phyloP scores from a whole-genome alignment of 2,797 vertebrate species.

The Choloepus didactylus region DNA sequence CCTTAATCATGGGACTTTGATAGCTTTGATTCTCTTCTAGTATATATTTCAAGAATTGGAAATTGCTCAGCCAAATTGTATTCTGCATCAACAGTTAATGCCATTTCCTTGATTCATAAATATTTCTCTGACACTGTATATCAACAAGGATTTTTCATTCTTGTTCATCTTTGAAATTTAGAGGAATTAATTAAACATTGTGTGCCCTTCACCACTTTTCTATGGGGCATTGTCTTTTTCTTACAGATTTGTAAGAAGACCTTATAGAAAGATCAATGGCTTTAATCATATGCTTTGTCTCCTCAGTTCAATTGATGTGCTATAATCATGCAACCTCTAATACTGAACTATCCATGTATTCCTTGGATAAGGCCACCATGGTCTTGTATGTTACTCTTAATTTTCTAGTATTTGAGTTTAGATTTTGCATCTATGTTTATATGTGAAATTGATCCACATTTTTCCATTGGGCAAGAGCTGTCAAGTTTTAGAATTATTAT shows the following conservation, averaged over 20 bases:
- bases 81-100: neutral
- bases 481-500: neutral
- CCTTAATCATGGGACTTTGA: neutral
- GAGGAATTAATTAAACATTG: slow-evolving; percentile 5
- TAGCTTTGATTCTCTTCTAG: neutral
- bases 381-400: neutral
- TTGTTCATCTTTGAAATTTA: slow-evolving; percentile 9
- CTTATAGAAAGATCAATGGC: neutral
- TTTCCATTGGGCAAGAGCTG: neutral
- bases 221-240: neutral
- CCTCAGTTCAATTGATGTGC: neutral
- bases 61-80: neutral
- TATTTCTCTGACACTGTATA: slow-evolving; percentile 15
- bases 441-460: neutral
- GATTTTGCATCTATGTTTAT: neutral
- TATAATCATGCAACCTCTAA: neutral
- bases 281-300: neutral
- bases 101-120: neutral
- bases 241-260: neutral
- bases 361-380: neutral
- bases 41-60: neutral
- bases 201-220: neutral
- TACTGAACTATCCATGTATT: neutral
- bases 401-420: neutral
- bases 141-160: neutral